A percentile compares a stretch with the other conserved stretches of the same genome.
These are phyloP conservation scores for Varanus komodoensis DNA, from an alignment of 2,113 vertebrate species.

Conservation along the genomic window DNA sequence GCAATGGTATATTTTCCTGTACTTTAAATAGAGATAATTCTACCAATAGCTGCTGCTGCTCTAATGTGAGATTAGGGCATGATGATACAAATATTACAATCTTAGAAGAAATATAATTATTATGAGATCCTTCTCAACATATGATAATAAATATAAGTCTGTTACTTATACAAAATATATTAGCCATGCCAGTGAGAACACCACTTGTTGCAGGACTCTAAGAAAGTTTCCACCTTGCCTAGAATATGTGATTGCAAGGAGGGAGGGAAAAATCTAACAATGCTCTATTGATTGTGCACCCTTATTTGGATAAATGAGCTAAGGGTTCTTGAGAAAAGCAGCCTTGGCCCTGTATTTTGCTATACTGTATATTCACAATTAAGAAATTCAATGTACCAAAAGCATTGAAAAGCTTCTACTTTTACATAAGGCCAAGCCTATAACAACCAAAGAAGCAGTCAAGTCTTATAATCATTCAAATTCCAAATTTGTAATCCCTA, in stretches of 20 bases:
- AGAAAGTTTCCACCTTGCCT: not conserved
- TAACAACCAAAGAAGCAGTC: no score
- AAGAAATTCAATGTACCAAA: not conserved
- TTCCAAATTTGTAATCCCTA: no score
- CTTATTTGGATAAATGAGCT: not conserved
- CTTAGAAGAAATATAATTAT: no score
- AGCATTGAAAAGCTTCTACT: not conserved
- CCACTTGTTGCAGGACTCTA: not conserved
- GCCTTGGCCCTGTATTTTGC: not conserved
- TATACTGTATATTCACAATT: not conserved
- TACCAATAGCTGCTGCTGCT: no score
- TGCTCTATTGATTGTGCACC: not conserved
- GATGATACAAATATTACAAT: no score
- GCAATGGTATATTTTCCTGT: no score
- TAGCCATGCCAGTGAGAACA: not conserved
- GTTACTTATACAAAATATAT: not conserved
- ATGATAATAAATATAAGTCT: no score
- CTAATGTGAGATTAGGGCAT: no score
- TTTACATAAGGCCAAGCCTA: no score
- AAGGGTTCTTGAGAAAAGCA: not conserved
- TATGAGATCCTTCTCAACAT: no score
- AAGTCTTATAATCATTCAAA: no score
- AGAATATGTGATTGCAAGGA: not conserved
- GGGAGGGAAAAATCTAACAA: not conserved
- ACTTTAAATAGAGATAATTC: no score